Percentiles rank a stretch among this genome's conserved stretches.
These are phyloP conservation scores for Thalassarche chlororhynchos DNA, from an alignment of 2,113 vertebrate species.

Conservation along the genomic window DNA sequence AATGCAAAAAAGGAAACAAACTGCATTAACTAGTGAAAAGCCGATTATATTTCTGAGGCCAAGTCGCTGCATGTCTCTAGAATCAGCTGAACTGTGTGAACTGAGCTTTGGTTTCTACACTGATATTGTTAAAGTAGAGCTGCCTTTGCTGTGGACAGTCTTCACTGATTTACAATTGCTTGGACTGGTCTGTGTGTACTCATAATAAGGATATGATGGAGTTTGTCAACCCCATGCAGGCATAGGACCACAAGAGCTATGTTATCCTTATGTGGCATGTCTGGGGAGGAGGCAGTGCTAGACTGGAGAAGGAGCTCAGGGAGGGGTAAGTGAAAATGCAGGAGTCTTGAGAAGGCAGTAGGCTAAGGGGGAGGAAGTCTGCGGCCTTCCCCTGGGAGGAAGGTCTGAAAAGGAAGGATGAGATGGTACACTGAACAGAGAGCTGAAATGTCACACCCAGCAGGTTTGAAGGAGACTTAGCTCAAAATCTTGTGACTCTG, in stretches of 20 bases:
- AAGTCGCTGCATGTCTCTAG: not conserved
- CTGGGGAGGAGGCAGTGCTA: not conserved
- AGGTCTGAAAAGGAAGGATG: slow-evolving; percentile 31
- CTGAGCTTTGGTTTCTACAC: not conserved
- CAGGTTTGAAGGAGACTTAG: not conserved
- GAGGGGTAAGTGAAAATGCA: not conserved
- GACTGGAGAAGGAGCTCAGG: not conserved
- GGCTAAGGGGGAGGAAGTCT: not conserved
- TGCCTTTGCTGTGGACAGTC: not conserved
- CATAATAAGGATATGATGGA: not conserved
- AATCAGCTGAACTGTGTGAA: not conserved
- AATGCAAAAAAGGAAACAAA: not conserved
- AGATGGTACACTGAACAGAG: not conserved
- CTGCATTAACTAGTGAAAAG: not conserved
- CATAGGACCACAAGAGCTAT: not conserved
- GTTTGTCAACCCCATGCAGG: not conserved
- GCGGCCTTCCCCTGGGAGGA: not conserved
- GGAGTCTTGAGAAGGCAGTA: not conserved
- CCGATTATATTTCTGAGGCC: not conserved
- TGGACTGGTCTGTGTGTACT: not conserved
- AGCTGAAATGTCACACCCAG: not conserved
- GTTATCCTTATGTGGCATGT: not conserved
- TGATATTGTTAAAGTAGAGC: not conserved
- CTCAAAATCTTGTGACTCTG: not conserved
- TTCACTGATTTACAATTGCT: not conserved